Conservation (phyloP, 2,888 invertebrate genomes). For the Aphidius colemani region DNA sequence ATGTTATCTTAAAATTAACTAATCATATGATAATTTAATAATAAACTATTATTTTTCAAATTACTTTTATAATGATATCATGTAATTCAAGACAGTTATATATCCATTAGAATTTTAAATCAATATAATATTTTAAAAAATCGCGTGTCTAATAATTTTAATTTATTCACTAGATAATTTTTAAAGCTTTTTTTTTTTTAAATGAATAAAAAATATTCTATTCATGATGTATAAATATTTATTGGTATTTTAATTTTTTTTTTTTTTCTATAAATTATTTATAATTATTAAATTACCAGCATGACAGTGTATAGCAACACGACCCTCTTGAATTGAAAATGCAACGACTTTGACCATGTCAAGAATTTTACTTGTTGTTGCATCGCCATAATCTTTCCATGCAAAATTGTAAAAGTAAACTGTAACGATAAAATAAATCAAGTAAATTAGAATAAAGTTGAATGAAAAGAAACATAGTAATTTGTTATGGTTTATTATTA, state of each 20-base stretch:
- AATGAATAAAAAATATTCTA: conserved; percentile 1
- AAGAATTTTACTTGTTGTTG: conserved; percentile 74
- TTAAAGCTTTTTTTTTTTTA: conserved; percentile 15
- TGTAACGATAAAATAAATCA: conserved; percentile 56
- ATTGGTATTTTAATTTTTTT: conserved; percentile 14
- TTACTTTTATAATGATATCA: too few species aligned
- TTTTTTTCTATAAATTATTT: background rate
- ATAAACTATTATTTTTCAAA: too few species aligned
- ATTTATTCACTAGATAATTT: background rate
- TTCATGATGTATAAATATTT: background rate
- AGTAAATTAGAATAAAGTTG: too few species aligned
- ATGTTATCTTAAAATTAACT: too few species aligned
- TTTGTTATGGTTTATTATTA: too few species aligned
- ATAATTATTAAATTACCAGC: conserved; percentile 65
- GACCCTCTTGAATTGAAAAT: conserved; percentile 80
- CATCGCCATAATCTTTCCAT: conserved; percentile 85
- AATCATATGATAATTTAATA: too few species aligned
- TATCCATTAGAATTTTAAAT: too few species aligned
- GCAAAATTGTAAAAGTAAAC: conserved; percentile 91
- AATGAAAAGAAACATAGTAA: too few species aligned
- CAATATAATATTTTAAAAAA: too few species aligned
- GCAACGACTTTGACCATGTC: conserved; percentile 91
- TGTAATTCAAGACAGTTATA: too few species aligned
- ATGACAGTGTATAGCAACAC: conserved; percentile 86
- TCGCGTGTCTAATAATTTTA: too few species aligned